Percentiles rank a stretch among this genome's conserved stretches.
phyloP scores from a whole-genome alignment of 2,113 vertebrate genomes.

The Gnathonemus longibarbis region DNA sequence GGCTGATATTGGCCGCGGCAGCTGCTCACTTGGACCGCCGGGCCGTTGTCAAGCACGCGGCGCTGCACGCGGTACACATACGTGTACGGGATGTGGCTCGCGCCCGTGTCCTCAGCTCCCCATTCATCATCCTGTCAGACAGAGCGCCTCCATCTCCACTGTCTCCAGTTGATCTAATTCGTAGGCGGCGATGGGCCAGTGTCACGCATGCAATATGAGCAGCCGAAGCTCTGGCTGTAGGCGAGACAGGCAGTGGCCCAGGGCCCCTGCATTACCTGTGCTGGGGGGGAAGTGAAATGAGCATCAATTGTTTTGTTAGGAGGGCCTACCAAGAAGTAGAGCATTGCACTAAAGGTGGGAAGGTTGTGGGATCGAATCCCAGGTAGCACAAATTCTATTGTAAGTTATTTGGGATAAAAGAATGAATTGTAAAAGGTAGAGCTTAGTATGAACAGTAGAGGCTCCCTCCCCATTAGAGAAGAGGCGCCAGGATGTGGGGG shows the following conservation, averaged over 20 bases:
- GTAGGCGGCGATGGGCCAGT: background rate
- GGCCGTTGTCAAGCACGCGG: background rate
- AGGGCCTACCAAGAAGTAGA: background rate
- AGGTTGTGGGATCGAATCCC: background rate
- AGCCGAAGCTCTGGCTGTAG: background rate
- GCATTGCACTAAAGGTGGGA: background rate
- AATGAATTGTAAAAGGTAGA: background rate
- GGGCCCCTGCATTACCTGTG: background rate
- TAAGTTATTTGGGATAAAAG: background rate
- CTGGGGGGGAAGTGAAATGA: background rate
- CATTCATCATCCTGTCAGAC: slow-evolving; percentile 38
- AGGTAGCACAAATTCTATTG: background rate
- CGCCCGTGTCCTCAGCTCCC: background rate
- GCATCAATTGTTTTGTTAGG: background rate
- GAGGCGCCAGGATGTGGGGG: no score
- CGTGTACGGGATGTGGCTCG: background rate
- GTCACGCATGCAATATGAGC: background rate
- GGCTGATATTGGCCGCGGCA: background rate
- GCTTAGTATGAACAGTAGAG: no score
- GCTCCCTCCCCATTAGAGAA: background rate
- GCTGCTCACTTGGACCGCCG: background rate
- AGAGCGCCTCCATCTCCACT: slow-evolving; percentile 29
- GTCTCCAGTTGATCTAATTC: background rate
- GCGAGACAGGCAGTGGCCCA: background rate
- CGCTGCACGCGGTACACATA: background rate